Evolutionary conservation across 2,888 invertebrate species (phyloP).

Genomic region (Tinea pellionella): DNA sequence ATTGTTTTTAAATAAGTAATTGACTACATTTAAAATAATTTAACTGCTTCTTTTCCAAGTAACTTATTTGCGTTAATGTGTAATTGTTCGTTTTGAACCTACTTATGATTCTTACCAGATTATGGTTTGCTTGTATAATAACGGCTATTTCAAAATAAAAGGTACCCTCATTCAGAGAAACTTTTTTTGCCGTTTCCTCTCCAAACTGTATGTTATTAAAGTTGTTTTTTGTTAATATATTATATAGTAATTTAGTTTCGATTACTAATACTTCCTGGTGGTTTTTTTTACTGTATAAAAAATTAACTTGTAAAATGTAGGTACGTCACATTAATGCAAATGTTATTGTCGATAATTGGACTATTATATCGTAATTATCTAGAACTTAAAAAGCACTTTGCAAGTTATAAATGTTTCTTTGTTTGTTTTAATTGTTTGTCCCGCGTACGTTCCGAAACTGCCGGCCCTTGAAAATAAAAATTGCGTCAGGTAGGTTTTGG

Average conservation of each 20-base stretch:
- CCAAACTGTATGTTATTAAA: slow-evolving; percentile 29
- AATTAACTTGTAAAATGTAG: not conserved
- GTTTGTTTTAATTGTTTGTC: no score
- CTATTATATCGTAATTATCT: not conserved
- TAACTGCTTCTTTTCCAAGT: not conserved
- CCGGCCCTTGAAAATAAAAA: no score
- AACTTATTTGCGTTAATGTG: not conserved
- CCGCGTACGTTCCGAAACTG: no score
- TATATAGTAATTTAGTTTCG: slow-evolving; percentile 8
- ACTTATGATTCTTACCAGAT: slow-evolving; percentile 5
- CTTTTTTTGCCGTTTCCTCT: slow-evolving; percentile 35
- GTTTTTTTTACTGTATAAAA: not conserved
- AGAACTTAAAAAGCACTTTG: not conserved
- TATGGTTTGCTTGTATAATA: slow-evolving; percentile 31
- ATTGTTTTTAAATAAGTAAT: not conserved
- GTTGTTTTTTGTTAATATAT: slow-evolving; percentile 19
- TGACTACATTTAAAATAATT: not conserved
- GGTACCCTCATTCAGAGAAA: slow-evolving; percentile 37
- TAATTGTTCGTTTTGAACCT: slow-evolving; percentile 5
- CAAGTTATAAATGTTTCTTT: no score
- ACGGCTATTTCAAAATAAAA: slow-evolving; percentile 44
- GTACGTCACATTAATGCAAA: slow-evolving; percentile 1
- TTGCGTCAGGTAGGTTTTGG: no score
- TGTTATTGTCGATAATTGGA: not conserved
- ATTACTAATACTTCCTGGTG: slow-evolving; percentile 11